Base-by-base conservation (phyloP, 1,140 invertebrate genomes). In the Drosophila bipectinata region DNA sequence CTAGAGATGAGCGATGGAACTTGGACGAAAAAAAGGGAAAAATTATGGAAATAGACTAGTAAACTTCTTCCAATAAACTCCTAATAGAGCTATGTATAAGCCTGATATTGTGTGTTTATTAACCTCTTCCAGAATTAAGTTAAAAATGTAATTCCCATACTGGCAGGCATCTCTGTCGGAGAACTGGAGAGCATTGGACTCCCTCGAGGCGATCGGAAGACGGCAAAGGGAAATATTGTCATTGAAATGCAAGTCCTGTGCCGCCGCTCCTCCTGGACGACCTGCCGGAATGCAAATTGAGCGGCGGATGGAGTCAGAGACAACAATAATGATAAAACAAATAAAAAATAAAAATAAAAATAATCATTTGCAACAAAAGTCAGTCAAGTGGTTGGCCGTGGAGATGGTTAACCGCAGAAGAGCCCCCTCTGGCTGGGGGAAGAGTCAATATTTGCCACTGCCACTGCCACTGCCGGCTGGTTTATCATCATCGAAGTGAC, bases 301-400 rank as follows among this genome's bases (percentile, higher is more conserved):
- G 55, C 53, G n/a, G 10, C 39, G 10, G 21, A 30, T 5, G 32
- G 18, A 26, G 28, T 7, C 12, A 56, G 21, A 18, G 30, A 56
- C 63, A 56, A 63, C 60, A 61, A 71, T 47, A 64, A 76, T 72
- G 63, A 81, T 77, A 66, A 66, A 60, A 67, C 68, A 49, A 77
- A 72, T 57, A 73, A 69, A 69, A 61, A 56, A 79, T 49, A 28
- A 7, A 28, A 21, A 21, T 21, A 71, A 73, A 76, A 72, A 85
- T 77, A 81, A 81, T 77, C 77, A 84, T 85, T 85, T 75, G 81
- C 81, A 78, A 85, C 82, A 87, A 85, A 85, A 85, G 81, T 85
- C 81, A 85, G 81, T 85, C 81, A 85, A 85, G 81, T 85, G 78
- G 32, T 75, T 51, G 62, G 57, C 60, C 64, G 57, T 63, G 21